Evolutionary conservation across 2,888 invertebrate species (phyloP).

Genomic region (Drosophila mimica): DNA sequence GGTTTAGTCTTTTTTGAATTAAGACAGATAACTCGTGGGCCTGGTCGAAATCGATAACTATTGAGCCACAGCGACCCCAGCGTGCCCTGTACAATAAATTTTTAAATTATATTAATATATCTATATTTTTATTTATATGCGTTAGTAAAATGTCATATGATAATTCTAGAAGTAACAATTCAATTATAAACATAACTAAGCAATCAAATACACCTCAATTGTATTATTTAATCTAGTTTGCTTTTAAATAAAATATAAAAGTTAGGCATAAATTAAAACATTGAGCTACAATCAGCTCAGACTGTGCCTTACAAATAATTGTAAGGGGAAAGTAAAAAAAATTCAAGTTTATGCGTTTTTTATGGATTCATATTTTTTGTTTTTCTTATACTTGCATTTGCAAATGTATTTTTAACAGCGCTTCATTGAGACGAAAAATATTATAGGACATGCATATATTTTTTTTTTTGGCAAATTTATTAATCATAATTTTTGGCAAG

Average conservation of each 20-base stretch:
- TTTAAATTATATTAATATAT: neutral
- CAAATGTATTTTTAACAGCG: slow-evolving; percentile 63
- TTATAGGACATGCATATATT: slow-evolving; percentile 1
- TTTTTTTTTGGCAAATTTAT: slow-evolving; percentile 14
- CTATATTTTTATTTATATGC: neutral
- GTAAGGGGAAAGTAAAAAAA: slow-evolving; percentile 48
- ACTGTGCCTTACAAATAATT: slow-evolving; percentile 31
- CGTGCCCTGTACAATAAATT: neutral
- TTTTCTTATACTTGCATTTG: slow-evolving; percentile 51
- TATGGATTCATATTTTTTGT: slow-evolving; percentile 45
- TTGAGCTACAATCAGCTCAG: slow-evolving; percentile 12
- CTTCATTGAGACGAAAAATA: slow-evolving; percentile 53
- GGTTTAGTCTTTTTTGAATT: slow-evolving; percentile 25
- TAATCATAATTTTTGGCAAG: slow-evolving; percentile 55
- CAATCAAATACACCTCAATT: neutral
- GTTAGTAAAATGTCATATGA: neutral
- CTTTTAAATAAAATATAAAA: neutral
- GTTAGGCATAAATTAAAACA: slow-evolving; percentile 9
- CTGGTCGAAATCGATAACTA: neutral
- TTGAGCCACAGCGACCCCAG: neutral
- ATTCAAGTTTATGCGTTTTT: slow-evolving; percentile 45
- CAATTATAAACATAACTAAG: too few relatives aligned
- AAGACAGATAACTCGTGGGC: slow-evolving; percentile 8
- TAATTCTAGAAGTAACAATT: neutral
- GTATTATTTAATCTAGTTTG: neutral